Conservation (phyloP, 2,888 invertebrate genomes). For the Leuctra nigra region DNA sequence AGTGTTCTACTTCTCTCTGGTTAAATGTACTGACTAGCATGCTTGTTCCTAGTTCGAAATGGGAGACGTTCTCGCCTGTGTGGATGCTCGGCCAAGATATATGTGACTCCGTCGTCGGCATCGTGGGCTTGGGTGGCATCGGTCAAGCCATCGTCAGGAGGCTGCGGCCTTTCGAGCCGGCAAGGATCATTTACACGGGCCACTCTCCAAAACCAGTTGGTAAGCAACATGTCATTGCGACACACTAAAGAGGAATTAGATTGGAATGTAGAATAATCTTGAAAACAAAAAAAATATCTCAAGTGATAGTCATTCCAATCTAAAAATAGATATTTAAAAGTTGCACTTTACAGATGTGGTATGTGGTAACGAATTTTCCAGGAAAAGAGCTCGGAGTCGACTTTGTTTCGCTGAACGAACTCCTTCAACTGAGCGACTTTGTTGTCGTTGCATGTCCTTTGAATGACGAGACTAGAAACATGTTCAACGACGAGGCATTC, state of each 20-base stretch:
- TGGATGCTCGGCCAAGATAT: conserved; percentile 78
- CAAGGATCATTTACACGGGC: conserved; percentile 65
- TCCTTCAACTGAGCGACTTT: conserved; percentile 66
- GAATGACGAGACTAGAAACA: conserved; percentile 56
- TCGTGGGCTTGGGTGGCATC: conserved; percentile 75
- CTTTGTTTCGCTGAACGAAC: conserved; percentile 58
- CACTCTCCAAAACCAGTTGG: conserved; percentile 58
- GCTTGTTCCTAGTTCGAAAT: conserved; percentile 1
- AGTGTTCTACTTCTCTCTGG: no score
- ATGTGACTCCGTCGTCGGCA: conserved; percentile 70
- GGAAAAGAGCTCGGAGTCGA: conserved; percentile 51
- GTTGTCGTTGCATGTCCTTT: conserved; percentile 63
- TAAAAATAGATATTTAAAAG: no score
- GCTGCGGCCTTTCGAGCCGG: conserved; percentile 65
- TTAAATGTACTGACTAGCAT: no score
- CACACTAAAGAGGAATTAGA: not conserved
- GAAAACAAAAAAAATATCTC: no score
- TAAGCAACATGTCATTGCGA: conserved; percentile 28
- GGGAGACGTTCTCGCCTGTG: conserved; percentile 51
- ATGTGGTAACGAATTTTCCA: no score
- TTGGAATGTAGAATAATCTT: no score
- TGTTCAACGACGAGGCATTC: conserved; percentile 63
- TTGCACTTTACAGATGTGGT: no score
- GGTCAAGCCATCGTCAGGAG: conserved; percentile 68
- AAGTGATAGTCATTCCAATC: not conserved